These are phyloP conservation scores for Aldrovandia affinis DNA, from an alignment of 2,797 vertebrate genomes.

Conservation along the genomic window DNA sequence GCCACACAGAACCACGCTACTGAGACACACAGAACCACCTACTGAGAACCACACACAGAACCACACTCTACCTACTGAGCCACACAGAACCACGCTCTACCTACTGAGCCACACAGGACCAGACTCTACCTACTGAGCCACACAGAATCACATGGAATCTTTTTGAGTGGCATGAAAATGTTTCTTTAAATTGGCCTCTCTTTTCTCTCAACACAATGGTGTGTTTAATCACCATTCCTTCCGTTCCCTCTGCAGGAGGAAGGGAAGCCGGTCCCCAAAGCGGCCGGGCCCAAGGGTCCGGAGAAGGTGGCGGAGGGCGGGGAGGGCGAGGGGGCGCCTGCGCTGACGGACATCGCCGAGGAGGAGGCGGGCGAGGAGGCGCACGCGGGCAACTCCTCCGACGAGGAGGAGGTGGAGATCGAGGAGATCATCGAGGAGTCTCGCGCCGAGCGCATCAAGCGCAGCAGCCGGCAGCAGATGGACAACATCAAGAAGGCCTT, in stretches of 20 bases:
- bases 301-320: conserved; percentile 70
- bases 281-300: conserved; percentile 75
- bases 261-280: conserved; percentile 81
- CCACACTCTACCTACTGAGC: too few relatives aligned
- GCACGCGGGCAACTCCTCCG: conserved; percentile 77
- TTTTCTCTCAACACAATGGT: too few relatives aligned
- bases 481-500: conserved; percentile 96
- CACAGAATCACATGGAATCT: too few relatives aligned
- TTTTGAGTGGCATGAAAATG: too few relatives aligned
- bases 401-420: conserved; percentile 93
- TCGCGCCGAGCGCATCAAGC: conserved; percentile 89
- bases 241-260: conserved; percentile 77
- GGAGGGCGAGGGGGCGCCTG: conserved; percentile 68
- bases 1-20: too few relatives aligned
- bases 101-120: too few relatives aligned
- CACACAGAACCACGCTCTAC: too few relatives aligned
- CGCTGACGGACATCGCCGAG: conserved; percentile 48
- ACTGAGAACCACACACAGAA: too few relatives aligned
- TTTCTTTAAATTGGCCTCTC: too few relatives aligned
- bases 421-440: conserved; percentile 95
- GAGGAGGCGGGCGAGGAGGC: conserved; percentile 65
- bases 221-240: not conserved
- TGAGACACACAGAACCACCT: too few relatives aligned
- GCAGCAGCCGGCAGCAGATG: conserved; percentile 86
- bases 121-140: too few relatives aligned